Conservation (phyloP, 2,797 vertebrate species). For the Smutsia temminckii region DNA sequence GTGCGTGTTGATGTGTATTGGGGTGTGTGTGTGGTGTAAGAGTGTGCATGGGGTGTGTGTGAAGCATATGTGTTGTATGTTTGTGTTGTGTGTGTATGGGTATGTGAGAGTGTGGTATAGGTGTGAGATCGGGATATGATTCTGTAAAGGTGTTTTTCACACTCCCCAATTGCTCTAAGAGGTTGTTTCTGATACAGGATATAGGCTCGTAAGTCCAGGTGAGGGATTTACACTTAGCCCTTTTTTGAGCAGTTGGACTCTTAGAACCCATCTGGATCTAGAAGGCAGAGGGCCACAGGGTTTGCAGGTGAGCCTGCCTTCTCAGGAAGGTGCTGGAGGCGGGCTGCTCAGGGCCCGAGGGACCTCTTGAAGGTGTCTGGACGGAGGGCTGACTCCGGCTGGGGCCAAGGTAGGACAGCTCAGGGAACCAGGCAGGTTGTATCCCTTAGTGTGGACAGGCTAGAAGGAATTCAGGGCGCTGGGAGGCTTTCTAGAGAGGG, state of each 20-base stretch:
- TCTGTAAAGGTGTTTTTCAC: too few species aligned
- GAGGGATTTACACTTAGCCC: too few species aligned
- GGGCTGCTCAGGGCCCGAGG: background rate
- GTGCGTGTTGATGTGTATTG: background rate
- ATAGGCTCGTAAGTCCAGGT: background rate
- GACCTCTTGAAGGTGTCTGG: background rate
- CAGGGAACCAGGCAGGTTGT: rapidly evolving
- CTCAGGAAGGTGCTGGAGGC: rapidly evolving
- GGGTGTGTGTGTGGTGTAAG: background rate
- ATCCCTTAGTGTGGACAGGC: background rate
- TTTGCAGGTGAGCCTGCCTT: background rate
- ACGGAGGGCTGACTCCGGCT: background rate
- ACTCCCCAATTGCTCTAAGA: too few species aligned
- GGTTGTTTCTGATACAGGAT: too few species aligned
- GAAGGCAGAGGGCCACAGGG: too few species aligned
- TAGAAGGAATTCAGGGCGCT: background rate
- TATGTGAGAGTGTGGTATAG: background rate
- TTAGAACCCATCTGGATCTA: background rate
- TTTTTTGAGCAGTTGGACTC: background rate
- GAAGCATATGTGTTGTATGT: too few species aligned
- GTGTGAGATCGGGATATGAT: background rate
- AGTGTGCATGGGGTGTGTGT: background rate
- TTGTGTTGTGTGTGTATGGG: background rate
- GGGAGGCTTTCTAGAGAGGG: background rate
- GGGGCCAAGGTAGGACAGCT: background rate